phyloP scores from a whole-genome alignment of 2,797 vertebrate genomes.

The Spinus olivaceus region DNA sequence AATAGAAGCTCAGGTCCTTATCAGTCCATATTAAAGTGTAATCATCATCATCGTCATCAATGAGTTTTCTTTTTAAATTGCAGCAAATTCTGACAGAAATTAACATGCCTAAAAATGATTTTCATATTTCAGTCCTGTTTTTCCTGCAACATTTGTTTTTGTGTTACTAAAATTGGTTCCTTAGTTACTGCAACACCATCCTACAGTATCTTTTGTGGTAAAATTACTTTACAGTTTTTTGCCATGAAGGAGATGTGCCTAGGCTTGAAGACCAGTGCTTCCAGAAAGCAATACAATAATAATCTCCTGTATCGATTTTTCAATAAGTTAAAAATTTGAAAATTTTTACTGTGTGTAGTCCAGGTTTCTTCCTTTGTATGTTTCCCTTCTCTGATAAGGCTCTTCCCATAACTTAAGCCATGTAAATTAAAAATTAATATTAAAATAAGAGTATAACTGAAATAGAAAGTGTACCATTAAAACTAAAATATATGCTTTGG shows the following conservation, averaged over 20 bases:
- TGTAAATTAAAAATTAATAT: not conserved
- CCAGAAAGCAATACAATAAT: not conserved
- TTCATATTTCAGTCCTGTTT: not conserved
- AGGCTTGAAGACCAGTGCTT: not conserved
- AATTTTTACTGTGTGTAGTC: not conserved
- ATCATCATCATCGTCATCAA: not conserved
- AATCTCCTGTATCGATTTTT: not conserved
- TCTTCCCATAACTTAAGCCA: not conserved
- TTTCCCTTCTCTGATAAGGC: not conserved
- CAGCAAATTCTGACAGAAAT: not conserved
- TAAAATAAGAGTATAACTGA: not conserved
- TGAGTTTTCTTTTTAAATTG: not conserved
- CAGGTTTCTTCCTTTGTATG: not conserved
- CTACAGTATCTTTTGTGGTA: not conserved
- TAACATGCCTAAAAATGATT: not conserved
- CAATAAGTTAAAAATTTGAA: not conserved
- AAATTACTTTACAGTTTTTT: not conserved
- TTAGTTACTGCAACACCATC: not conserved
- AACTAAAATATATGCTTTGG: not conserved
- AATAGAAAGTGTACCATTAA: not conserved
- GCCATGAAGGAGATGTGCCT: not conserved
- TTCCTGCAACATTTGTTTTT: not conserved
- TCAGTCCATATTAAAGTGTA: not conserved
- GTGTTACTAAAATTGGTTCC: not conserved
- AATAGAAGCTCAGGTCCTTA: not conserved